These are phyloP conservation scores for Erethizon dorsatum DNA, from an alignment of 2,797 vertebrate genomes.

Conservation along the genomic window DNA sequence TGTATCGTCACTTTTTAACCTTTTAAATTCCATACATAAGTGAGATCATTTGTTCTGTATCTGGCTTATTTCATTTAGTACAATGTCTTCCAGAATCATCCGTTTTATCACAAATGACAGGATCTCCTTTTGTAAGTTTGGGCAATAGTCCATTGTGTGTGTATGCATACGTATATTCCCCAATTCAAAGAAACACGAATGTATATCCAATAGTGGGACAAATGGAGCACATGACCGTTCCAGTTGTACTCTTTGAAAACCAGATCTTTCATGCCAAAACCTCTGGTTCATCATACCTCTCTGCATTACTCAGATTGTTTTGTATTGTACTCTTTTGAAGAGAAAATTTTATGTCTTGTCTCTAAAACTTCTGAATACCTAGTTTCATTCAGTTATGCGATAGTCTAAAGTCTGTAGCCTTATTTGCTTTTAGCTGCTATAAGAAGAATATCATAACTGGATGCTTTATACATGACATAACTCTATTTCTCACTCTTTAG, in stretches of 20 bases:
- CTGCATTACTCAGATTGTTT: slow-evolving; percentile 18
- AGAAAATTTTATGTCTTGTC: neutral
- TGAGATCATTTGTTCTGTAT: neutral
- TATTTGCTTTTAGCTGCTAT: neutral
- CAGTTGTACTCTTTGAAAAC: neutral
- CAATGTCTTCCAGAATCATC: neutral
- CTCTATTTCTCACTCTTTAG: neutral
- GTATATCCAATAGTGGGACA: neutral
- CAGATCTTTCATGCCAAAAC: neutral
- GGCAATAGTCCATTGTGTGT: neutral
- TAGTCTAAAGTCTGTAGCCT: neutral
- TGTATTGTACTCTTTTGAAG: neutral
- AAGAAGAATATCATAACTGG: neutral
- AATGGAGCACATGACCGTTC: neutral
- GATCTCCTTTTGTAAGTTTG: neutral
- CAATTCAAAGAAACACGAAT: slow-evolving; percentile 5
- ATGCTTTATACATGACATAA: neutral
- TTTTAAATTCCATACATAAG: neutral
- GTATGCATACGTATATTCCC: neutral
- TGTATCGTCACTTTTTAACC: neutral
- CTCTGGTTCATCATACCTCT: neutral
- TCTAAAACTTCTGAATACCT: neutral
- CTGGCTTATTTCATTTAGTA: neutral
- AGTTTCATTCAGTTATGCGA: neutral
- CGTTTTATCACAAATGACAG: neutral